Evolutionary conservation across 1,140 invertebrate genomes (phyloP).

Genomic region (Hypothenemus hampei): DNA sequence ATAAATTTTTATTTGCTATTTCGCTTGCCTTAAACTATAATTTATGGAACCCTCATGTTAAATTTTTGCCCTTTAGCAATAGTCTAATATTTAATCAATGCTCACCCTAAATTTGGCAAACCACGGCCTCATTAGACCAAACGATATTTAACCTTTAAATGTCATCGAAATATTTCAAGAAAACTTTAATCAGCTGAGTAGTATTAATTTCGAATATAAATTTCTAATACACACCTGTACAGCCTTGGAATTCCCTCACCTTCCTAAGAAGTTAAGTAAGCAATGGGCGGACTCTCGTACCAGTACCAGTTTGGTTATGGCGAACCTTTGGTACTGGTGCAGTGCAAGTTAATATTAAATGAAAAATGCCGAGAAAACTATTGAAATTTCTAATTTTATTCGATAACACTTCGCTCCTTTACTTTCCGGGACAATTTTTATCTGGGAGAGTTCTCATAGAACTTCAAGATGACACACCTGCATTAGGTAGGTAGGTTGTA

Average conservation of each 20-base stretch:
- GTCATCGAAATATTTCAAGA: no score
- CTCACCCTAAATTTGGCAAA: no score
- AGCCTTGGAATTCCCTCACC: constrained; percentile 32
- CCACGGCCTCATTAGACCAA: no score
- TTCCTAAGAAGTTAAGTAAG: constrained; percentile 25
- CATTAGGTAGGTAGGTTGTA: constrained; percentile 61
- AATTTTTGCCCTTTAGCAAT: no score
- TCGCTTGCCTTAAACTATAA: no score
- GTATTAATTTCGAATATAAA: no score
- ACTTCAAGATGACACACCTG: constrained; percentile 86
- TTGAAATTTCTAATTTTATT: constrained; percentile 91
- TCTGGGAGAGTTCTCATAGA: constrained; percentile 88
- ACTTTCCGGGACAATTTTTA: constrained; percentile 88
- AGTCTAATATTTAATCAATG: no score
- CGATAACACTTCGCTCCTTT: constrained; percentile 87
- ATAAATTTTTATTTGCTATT: no score
- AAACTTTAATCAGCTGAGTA: no score
- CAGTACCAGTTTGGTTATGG: constrained; percentile 21
- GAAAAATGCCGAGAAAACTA: constrained; percentile 76
- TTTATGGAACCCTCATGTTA: no score
- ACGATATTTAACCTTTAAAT: no score
- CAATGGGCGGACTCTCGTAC: constrained; percentile 13
- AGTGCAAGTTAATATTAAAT: constrained; percentile 11
- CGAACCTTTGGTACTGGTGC: constrained; percentile 4
- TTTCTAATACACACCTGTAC: constrained; percentile 18